Conservation (phyloP, 1,140 invertebrate species). For the Leptinotarsa undecemlineata region DNA sequence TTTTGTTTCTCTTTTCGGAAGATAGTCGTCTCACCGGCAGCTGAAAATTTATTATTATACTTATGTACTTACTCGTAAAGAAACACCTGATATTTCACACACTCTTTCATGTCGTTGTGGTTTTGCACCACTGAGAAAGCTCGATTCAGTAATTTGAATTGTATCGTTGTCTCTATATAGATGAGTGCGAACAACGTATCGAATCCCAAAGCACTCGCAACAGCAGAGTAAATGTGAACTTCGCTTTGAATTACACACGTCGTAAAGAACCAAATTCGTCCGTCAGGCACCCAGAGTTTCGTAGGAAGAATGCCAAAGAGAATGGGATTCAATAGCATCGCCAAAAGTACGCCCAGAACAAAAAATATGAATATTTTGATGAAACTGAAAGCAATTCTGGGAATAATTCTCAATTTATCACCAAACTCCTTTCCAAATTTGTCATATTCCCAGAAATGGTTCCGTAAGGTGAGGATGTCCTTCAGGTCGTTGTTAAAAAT, state of each 20-base stretch:
- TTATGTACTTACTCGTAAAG: neutral
- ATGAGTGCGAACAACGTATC: neutral
- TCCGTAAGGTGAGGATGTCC: neutral
- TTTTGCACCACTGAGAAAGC: neutral
- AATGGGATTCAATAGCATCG: neutral
- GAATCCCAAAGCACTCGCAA: neutral
- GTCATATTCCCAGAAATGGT: neutral
- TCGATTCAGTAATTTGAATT: neutral
- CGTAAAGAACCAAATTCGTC: neutral
- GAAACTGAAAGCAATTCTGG: neutral
- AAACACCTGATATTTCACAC: neutral
- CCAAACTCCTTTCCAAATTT: neutral
- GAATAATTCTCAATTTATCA: neutral
- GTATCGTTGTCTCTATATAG: neutral
- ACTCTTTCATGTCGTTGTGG: neutral
- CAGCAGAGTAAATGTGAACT: neutral
- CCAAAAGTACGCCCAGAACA: neutral
- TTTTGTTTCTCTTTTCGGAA: no score
- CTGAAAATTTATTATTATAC: neutral
- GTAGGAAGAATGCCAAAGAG: neutral
- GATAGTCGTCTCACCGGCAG: no score
- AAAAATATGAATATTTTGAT: neutral
- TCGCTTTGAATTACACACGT: neutral
- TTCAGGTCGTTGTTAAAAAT: neutral
- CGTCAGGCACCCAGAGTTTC: neutral